Conservation (phyloP, 2,797 vertebrate species). For the Alcedo atthis region DNA sequence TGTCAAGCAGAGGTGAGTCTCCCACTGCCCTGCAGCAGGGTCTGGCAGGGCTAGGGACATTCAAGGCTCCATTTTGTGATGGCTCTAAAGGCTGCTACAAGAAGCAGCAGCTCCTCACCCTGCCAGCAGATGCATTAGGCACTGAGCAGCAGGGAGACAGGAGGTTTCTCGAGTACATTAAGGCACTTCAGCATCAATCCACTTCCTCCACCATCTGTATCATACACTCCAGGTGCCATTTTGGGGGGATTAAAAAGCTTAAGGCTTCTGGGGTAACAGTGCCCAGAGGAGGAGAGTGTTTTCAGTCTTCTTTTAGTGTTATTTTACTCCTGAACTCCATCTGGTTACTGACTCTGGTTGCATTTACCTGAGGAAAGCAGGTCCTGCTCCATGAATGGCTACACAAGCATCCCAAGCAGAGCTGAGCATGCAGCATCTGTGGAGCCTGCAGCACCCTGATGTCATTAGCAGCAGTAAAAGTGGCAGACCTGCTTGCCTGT, state of each 20-base stretch:
- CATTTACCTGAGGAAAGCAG: conserved; percentile 10
- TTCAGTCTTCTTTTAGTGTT: neutral
- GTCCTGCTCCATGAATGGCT: neutral
- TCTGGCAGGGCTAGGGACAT: neutral
- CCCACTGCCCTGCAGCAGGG: neutral
- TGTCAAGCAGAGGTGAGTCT: neutral
- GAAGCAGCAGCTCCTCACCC: neutral
- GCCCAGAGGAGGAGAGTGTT: neutral
- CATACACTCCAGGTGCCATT: neutral
- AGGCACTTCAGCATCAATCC: conserved; percentile 54
- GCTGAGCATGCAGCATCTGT: neutral
- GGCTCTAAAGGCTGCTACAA: neutral
- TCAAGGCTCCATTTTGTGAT: neutral
- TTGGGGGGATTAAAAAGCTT: neutral
- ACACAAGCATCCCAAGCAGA: neutral
- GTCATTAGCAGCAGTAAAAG: neutral
- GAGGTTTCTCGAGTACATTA: conserved; percentile 15
- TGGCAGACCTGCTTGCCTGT: neutral
- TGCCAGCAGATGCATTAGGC: conserved; percentile 28
- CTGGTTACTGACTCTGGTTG: neutral
- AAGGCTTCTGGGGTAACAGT: conserved; percentile 23
- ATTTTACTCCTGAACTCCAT: neutral
- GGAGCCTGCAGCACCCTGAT: neutral
- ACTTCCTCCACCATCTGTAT: neutral
- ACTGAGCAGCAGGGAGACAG: neutral